These are phyloP conservation scores for Achatina immaculata DNA, from an alignment of 1,140 invertebrate genomes.

Conservation along the genomic window DNA sequence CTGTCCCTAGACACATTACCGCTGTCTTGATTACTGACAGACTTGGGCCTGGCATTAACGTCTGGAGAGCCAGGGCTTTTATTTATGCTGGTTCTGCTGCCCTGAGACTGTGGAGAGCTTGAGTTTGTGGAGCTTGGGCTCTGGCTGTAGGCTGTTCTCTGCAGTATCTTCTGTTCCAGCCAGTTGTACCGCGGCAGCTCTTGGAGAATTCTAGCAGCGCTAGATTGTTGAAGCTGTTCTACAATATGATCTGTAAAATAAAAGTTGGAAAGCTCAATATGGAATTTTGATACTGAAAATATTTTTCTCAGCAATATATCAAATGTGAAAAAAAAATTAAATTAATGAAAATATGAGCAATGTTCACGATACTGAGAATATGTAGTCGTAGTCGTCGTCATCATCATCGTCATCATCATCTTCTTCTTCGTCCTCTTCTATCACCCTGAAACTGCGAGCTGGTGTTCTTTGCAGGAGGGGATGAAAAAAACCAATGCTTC, in stretches of 20 bases:
- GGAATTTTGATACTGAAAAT: no score
- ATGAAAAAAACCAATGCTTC: no score
- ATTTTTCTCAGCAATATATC: no score
- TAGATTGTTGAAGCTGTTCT: constrained; percentile 30
- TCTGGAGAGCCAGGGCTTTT: background rate
- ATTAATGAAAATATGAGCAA: no score
- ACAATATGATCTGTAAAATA: constrained; percentile 15
- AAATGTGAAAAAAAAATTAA: no score
- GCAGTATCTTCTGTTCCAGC: constrained; percentile 48
- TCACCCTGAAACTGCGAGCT: no score
- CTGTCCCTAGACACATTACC: background rate
- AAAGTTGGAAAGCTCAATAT: no score
- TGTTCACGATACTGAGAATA: no score
- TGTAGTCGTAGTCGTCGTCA: no score
- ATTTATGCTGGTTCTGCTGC: background rate
- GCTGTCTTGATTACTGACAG: background rate
- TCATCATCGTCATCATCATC: no score
- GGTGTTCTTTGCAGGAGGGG: no score
- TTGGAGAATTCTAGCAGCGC: constrained; percentile 43
- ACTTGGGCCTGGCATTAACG: background rate
- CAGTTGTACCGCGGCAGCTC: constrained; percentile 50
- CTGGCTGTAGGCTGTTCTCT: constrained; percentile 24
- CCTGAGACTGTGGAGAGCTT: background rate
- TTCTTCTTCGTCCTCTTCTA: no score
- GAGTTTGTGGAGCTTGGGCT: background rate